Evolutionary conservation across 1,140 invertebrate genomes (phyloP).

Genomic region (Harlomillsia oculata): DNA sequence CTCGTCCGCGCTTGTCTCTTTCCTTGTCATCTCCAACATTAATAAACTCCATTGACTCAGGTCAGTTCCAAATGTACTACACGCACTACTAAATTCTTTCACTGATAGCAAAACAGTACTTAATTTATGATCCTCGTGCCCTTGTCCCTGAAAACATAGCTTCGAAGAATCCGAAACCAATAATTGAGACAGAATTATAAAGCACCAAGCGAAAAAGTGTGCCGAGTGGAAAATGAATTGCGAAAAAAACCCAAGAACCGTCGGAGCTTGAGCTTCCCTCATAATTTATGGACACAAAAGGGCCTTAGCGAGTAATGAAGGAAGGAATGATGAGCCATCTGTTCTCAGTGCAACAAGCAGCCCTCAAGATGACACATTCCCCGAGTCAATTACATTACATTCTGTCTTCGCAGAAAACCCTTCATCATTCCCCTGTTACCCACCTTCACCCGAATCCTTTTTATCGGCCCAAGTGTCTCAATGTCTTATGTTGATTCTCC

Average conservation of each 20-base stretch:
- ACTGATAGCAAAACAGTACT: not conserved
- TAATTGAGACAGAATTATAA: conserved; percentile 6
- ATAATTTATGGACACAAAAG: conserved; percentile 33
- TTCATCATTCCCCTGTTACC: conserved; percentile 13
- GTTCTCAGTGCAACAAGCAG: conserved; percentile 29
- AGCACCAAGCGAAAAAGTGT: conserved; percentile 13
- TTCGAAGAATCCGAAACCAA: not conserved
- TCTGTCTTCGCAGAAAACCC: too few species aligned
- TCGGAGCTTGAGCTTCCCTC: conserved; percentile 22
- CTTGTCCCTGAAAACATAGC: not conserved
- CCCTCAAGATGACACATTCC: conserved; percentile 28
- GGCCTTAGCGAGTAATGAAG: conserved; percentile 29
- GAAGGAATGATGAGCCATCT: conserved; percentile 29
- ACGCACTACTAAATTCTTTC: not conserved
- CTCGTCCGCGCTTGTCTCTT: too few species aligned
- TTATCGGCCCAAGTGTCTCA: not conserved
- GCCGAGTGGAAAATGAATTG: conserved; percentile 29
- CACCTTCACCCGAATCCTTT: not conserved
- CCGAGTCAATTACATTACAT: conserved; percentile 11
- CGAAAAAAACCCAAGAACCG: too few species aligned
- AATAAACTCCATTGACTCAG: not conserved
- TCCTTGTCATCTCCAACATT: conserved; percentile 20
- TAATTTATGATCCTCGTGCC: not conserved
- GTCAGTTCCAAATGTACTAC: too few species aligned
- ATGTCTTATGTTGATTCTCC: not conserved